phyloP scores from a whole-genome alignment of 2,888 invertebrate genomes.

The Globia sparganii region DNA sequence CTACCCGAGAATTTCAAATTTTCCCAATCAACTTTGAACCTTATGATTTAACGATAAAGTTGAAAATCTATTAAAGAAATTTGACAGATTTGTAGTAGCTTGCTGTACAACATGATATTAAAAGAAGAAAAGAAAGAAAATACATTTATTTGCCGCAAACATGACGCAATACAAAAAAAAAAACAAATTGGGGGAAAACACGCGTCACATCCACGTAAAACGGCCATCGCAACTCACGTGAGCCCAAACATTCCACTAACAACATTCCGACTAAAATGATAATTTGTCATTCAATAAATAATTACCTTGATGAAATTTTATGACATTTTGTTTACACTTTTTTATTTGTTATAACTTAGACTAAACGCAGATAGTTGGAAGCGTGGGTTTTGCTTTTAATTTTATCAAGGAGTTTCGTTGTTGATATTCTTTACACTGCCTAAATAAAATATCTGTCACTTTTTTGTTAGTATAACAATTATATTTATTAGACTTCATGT shows the following conservation, averaged over 20 bases:
- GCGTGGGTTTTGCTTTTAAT: slow-evolving; percentile 24
- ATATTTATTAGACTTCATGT: not conserved
- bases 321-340: not conserved
- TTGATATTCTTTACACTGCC: not conserved
- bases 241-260: not conserved
- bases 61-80: no score
- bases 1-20: no score
- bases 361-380: not conserved
- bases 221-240: not conserved
- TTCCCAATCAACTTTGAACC: no score
- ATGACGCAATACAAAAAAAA: no score
- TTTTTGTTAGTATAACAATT: not conserved
- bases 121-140: no score
- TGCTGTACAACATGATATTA: slow-evolving; percentile 13
- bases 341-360: not conserved
- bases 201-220: no score
- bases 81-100: no score
- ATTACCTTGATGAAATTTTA: slow-evolving; percentile 9
- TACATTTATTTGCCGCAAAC: no score
- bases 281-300: slow-evolving; percentile 4
- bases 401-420: slow-evolving; percentile 3
- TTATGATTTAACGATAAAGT: no score
- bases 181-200: no score
- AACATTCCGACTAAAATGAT: slow-evolving; percentile 8
- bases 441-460: not conserved